These are phyloP conservation scores for Zapornia atra DNA, from an alignment of 2,113 vertebrate species.

Conservation along the genomic window DNA sequence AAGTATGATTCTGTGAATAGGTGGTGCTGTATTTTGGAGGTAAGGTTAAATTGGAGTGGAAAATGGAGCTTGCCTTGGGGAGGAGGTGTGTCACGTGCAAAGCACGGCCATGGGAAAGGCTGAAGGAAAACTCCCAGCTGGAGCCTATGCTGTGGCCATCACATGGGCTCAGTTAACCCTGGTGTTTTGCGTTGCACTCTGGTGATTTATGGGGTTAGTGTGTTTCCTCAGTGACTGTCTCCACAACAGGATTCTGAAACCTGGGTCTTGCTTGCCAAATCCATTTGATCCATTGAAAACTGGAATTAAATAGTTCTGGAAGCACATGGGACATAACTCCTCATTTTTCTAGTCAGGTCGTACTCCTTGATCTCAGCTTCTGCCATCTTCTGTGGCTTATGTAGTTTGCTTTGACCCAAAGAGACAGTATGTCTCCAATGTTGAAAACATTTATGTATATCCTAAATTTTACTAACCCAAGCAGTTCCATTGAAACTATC, in stretches of 20 bases:
- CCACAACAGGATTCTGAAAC: constrained; percentile 24
- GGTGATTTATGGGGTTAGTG: background rate
- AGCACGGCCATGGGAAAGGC: background rate
- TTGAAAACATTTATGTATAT: background rate
- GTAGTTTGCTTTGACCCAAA: background rate
- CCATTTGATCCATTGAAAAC: constrained; percentile 27
- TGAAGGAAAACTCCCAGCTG: background rate
- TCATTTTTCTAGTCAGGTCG: background rate
- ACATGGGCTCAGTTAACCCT: background rate
- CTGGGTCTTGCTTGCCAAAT: background rate
- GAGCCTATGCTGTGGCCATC: background rate
- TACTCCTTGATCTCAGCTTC: background rate
- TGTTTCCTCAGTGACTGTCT: constrained; percentile 23
- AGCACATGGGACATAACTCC: background rate
- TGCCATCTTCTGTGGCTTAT: background rate
- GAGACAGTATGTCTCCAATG: background rate
- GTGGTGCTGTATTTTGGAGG: background rate
- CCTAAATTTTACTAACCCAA: background rate
- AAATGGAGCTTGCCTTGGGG: background rate
- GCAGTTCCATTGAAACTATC: background rate
- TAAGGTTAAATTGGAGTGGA: background rate
- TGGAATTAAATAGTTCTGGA: background rate
- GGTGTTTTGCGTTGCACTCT: background rate
- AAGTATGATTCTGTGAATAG: background rate
- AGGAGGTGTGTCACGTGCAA: background rate